Evolutionary conservation across 2,113 vertebrate genomes (phyloP).

Genomic region (Gadus chalcogrammus): DNA sequence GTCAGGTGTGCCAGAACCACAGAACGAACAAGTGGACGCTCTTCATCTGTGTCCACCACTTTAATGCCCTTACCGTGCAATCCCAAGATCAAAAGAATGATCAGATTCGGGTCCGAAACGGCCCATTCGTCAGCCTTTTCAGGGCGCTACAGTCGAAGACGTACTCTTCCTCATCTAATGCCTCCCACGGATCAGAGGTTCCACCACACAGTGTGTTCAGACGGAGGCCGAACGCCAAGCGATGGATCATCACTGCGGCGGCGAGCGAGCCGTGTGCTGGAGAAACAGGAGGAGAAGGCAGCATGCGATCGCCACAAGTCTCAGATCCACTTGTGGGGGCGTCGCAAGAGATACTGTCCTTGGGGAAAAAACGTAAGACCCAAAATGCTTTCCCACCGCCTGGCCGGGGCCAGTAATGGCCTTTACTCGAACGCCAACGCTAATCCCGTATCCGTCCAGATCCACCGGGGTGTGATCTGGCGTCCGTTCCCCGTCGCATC

Average conservation of each 20-base stretch:
- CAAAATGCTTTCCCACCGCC: conserved; percentile 30
- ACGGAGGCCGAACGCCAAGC: not conserved
- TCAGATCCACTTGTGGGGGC: conserved; percentile 46
- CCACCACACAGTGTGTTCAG: conserved; percentile 15
- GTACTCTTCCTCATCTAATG: too few species aligned
- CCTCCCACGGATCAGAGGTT: conserved; percentile 12
- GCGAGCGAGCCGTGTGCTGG: conserved; percentile 12
- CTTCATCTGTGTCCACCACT: too few species aligned
- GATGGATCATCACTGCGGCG: conserved; percentile 41
- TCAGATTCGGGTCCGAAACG: too few species aligned
- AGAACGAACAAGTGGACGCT: too few species aligned
- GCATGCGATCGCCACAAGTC: conserved; percentile 26
- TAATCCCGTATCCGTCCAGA: conserved; percentile 42
- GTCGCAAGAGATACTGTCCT: conserved; percentile 24
- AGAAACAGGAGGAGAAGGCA: conserved; percentile 51
- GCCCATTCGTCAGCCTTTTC: too few species aligned
- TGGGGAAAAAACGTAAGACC: conserved; percentile 17
- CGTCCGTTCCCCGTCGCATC: conserved; percentile 42
- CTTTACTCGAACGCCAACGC: conserved; percentile 53
- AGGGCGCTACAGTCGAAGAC: too few species aligned
- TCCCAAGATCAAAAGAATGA: too few species aligned
- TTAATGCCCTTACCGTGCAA: too few species aligned
- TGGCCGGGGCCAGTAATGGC: conserved; percentile 32
- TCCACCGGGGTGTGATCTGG: conserved; percentile 57
- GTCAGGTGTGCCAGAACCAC: too few species aligned